These are phyloP conservation scores for Lysiphlebus fabarum DNA, from an alignment of 1,140 invertebrate genomes.

Conservation along the genomic window DNA sequence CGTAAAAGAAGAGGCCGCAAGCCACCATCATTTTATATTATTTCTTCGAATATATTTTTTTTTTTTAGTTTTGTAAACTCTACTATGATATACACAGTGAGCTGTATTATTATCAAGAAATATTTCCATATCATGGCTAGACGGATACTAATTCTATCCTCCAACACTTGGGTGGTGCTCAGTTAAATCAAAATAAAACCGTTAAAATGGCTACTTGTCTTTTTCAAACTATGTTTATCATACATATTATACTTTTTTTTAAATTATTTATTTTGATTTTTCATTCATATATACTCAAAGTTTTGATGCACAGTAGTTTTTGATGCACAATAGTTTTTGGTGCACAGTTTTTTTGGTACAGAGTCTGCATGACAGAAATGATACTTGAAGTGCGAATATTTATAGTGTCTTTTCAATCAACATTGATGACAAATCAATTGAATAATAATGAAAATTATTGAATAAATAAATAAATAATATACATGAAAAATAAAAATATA, in stretches of 20 bases:
- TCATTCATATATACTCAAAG: background rate
- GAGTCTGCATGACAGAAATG: too few relatives aligned
- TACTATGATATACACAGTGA: constrained; percentile 3
- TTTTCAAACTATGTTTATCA: background rate
- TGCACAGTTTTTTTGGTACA: too few relatives aligned
- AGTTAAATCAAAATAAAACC: constrained; percentile 7
- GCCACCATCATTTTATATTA: constrained; percentile 10
- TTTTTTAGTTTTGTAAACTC: constrained; percentile 15
- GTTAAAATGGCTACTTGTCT: constrained; percentile 21
- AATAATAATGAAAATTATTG: too few relatives aligned
- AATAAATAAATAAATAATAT: too few relatives aligned
- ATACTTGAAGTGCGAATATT: too few relatives aligned
- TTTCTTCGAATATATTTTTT: constrained; percentile 22
- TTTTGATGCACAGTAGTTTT: too few relatives aligned
- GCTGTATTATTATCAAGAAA: constrained; percentile 27
- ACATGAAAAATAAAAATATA: too few relatives aligned
- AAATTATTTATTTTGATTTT: background rate
- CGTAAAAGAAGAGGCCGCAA: constrained; percentile 13
- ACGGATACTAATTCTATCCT: constrained; percentile 27
- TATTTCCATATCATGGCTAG: constrained; percentile 30
- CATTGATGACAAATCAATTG: too few relatives aligned
- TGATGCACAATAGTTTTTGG: too few relatives aligned
- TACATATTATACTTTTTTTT: too few relatives aligned
- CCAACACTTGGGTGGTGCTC: background rate
- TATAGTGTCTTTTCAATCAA: too few relatives aligned